Evolutionary conservation across 2,888 invertebrate genomes (phyloP), one percentile per base, ranked within the genome.

Genomic region (Synanthedon myopaeformis): DNA sequence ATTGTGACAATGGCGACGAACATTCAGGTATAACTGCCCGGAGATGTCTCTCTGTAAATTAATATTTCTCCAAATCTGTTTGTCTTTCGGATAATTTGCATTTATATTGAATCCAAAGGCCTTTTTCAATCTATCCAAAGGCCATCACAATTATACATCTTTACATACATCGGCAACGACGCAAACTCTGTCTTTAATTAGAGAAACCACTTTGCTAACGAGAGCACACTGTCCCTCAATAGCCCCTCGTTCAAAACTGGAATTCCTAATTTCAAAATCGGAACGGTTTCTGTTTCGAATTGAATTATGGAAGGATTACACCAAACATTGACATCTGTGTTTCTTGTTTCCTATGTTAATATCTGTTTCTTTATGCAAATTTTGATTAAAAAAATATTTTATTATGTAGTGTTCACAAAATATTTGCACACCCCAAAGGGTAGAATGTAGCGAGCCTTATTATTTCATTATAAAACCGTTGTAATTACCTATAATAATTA

Each of bases 81-180:
- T 67, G 63, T 67, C 59, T 67, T 66, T 63, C 59, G 56, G 59
- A 55, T 59, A 61, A 69, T 71, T 69, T 66, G 64, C 67, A 70
- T 70, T 64, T 69, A 69, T 70, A 69, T 69, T 69, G 66, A 62
- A 69, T 63, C 49, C 52, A 41, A 51, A 49, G 52, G 42, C 56
- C 58, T 57, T 61, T 59, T 60, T 60, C 54, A 53, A 54, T 51
- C 49, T 45, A 6, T 45, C 45, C 14, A 13, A 13, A 45, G 45
- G 45, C 45, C 45, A 14, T 8, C 14, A 45, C 45, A 45, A 45
- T 45, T 45, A 45, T 45, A 45, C 45, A 45, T 14, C 45, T 45
- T 45, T 13, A 45, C 45, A n/a, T 45, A 13, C 45, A 45, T n/a
- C 14, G 3, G 4, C 13, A 45, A n/a, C 14, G 45, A 13, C 14